Percentiles rank a stretch among this genome's conserved stretches.
phyloP scores from a whole-genome alignment of 2,888 invertebrate genomes.

The Thymelicus acteon region DNA sequence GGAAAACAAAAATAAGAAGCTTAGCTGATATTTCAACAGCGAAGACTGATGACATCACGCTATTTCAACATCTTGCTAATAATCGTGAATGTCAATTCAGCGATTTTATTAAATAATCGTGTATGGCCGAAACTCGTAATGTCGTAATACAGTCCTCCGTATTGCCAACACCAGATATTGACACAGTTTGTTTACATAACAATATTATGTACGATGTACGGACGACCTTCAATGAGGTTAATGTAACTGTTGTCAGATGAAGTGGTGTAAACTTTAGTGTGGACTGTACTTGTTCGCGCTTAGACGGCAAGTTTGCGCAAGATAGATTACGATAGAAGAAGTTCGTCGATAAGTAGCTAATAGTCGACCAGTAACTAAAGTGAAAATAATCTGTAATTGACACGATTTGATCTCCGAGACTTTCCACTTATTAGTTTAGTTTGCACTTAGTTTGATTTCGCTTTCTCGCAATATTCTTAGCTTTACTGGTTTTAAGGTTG shows the following conservation, averaged over 20 bases:
- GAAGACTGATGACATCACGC: not conserved
- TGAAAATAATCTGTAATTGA: too few species aligned
- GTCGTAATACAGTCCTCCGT: constrained; percentile 13
- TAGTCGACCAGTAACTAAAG: too few species aligned
- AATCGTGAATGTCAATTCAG: not conserved
- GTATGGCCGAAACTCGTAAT: constrained; percentile 13
- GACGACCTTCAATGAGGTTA: constrained; percentile 28
- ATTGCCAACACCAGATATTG: constrained; percentile 30
- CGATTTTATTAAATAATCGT: not conserved
- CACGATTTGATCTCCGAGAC: too few species aligned
- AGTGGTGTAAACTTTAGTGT: not conserved
- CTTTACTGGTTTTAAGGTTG: too few species aligned
- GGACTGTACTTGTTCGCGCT: not conserved
- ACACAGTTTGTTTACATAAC: constrained; percentile 34
- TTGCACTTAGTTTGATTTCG: too few species aligned
- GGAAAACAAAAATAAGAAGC: not conserved
- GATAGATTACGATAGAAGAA: not conserved
- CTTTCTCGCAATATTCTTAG: too few species aligned
- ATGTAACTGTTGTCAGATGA: constrained; percentile 8
- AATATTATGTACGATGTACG: constrained; percentile 27
- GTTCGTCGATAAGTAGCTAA: too few species aligned
- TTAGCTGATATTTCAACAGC: not conserved
- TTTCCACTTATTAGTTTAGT: too few species aligned
- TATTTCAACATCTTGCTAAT: constrained; percentile 8
- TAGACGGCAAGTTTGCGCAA: not conserved